Evolutionary conservation across 2,888 invertebrate genomes (phyloP), one percentile per base, ranked within the genome.

Genomic region (Drosophila mimica): DNA sequence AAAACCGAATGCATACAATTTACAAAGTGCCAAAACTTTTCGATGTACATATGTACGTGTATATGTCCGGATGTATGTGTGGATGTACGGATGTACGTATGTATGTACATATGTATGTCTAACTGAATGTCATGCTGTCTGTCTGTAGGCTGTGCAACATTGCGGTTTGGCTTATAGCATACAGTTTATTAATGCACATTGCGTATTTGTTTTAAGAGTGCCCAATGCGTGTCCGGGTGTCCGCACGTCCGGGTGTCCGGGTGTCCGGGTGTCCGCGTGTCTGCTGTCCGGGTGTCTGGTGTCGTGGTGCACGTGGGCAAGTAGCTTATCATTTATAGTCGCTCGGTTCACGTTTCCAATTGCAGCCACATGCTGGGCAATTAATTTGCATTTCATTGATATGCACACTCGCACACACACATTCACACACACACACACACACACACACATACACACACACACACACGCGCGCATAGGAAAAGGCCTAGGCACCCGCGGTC

Each of bases 341-440:
- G 63, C 63, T 58, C 58, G 59, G 56, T 78, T 78, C 80, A 79
- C 84, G 79, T 80, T 73, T 76, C 74, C 80, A 72, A 77, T 70
- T 85, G 74, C 79, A 34, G 82, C 70, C 82, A 79, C 73, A 81
- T 84, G 76, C 69, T 72, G 74, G 90, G 85, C 85, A 88, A 85
- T 85, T 85, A 85, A 85, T 85, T 85, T 85, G 89, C 85, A 85
- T 85, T 88, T 85, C 89, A 85, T 89, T 85, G 90, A 85, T 85
- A 85, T 85, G 85, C 85, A 74, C 65, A 80, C 76, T 64, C 76
- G 77, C 70, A 51, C 36, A 25, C 34, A 53, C 54, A 48, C 30
- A 46, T 33, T 25, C 34, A 40, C 20, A 51, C 57, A 56, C 61
- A 49, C 40, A 53, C 36, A 53, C 49, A 38, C 33, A 46, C 48